Evolutionary conservation across 2,797 vertebrate genomes (phyloP).

Genomic region (Malacoctenus gilli): DNA sequence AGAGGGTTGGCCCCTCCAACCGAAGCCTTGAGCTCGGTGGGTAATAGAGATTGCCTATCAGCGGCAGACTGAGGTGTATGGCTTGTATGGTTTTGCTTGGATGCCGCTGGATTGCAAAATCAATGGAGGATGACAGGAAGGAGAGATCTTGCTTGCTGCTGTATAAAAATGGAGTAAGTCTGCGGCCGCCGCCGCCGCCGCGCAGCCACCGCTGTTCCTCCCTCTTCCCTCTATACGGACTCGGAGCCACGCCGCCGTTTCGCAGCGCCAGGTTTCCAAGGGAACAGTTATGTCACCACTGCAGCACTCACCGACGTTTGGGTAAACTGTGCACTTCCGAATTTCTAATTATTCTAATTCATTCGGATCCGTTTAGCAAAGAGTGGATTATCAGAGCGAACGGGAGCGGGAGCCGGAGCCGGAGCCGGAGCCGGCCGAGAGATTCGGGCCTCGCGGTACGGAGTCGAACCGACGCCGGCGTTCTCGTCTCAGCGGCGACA

Average conservation of each 20-base stretch:
- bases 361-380: slow-evolving; percentile 33
- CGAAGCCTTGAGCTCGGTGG: slow-evolving; percentile 59
- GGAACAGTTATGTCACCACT: slow-evolving; percentile 58
- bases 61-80: slow-evolving; percentile 61
- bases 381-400: slow-evolving; percentile 38
- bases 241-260: slow-evolving; percentile 34
- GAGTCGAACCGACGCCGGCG: slow-evolving; percentile 22
- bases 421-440: slow-evolving; percentile 4
- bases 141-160: slow-evolving; percentile 66
- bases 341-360: slow-evolving; percentile 50
- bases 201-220: slow-evolving; percentile 7
- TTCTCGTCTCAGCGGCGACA: slow-evolving; percentile 37
- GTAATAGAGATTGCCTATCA: slow-evolving; percentile 75
- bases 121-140: slow-evolving; percentile 74
- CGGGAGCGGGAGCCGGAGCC: slow-evolving; percentile 4
- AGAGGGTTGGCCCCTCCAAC: slow-evolving; percentile 54
- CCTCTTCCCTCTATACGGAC: slow-evolving; percentile 24
- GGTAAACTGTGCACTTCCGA: slow-evolving; percentile 28
- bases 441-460: slow-evolving; percentile 13
- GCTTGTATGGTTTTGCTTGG: slow-evolving; percentile 71
- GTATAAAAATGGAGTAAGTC: slow-evolving; percentile 56
- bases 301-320: slow-evolving; percentile 52
- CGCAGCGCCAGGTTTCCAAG: slow-evolving; percentile 50
- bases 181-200: slow-evolving; percentile 10
- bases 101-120: slow-evolving; percentile 74